phyloP scores from a whole-genome alignment of 2,113 vertebrate species.

The Nestor notabilis region DNA sequence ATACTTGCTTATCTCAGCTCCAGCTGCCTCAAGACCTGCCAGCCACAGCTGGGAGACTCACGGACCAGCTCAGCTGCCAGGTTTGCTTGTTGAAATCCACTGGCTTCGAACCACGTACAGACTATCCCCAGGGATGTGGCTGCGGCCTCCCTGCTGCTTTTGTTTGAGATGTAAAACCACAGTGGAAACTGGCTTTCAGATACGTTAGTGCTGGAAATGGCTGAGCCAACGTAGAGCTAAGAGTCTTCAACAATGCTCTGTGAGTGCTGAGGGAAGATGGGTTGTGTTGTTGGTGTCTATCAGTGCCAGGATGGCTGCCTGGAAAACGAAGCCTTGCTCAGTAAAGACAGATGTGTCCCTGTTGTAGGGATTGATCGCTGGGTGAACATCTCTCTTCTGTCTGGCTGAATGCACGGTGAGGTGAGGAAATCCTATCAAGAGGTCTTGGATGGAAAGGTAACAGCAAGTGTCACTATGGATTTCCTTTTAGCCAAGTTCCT shows the following conservation, averaged over 20 bases:
- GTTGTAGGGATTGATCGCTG: rapidly evolving
- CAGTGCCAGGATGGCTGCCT: background rate
- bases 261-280: background rate
- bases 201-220: background rate
- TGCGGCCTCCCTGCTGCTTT: constrained; percentile 52
- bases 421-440: background rate
- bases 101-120: background rate
- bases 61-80: constrained; percentile 35
- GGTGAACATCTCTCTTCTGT: background rate
- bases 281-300: background rate
- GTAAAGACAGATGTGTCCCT: background rate
- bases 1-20: background rate
- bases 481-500: background rate
- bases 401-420: background rate
- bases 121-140: background rate
- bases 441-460: background rate
- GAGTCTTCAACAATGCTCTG: background rate
- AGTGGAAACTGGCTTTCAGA: background rate
- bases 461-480: background rate
- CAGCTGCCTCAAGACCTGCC: constrained; percentile 37
- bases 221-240: background rate
- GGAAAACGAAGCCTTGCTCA: background rate
- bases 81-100: constrained; percentile 48
- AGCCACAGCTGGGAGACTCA: constrained; percentile 51
- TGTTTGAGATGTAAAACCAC: constrained; percentile 22